Conservation (phyloP, 2,888 invertebrate species). For the Drosophila kuntzei region DNA sequence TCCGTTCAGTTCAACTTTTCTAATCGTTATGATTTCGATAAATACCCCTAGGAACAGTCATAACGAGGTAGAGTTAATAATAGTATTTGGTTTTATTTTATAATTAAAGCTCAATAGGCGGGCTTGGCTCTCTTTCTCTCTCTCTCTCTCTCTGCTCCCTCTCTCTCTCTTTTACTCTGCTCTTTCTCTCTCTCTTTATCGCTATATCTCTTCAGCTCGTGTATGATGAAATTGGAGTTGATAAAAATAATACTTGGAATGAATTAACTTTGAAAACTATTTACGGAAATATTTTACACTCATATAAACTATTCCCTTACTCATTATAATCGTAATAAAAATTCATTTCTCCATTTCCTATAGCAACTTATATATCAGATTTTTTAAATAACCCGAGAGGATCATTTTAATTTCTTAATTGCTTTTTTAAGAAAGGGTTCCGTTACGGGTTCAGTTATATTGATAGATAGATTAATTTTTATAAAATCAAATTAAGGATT, state of each 20-base stretch:
- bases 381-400: no score
- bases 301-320: not conserved
- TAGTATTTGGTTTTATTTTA: not conserved
- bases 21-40: not conserved
- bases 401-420: no score
- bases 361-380: no score
- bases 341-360: no score
- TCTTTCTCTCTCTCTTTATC: not conserved
- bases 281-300: not conserved
- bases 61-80: conserved; percentile 6
- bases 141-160: not conserved
- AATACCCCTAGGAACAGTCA: not conserved
- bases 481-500: no score
- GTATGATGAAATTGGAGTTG: not conserved
- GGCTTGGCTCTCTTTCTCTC: not conserved
- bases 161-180: not conserved
- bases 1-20: not conserved
- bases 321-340: no score
- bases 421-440: no score
- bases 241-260: not conserved
- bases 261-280: not conserved
- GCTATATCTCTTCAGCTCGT: not conserved
- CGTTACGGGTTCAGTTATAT: no score
- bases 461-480: no score
- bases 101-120: not conserved